Evolutionary conservation across 92 coral and sea anemone genomes (phyloP).

Genomic region (Porites lobata): DNA sequence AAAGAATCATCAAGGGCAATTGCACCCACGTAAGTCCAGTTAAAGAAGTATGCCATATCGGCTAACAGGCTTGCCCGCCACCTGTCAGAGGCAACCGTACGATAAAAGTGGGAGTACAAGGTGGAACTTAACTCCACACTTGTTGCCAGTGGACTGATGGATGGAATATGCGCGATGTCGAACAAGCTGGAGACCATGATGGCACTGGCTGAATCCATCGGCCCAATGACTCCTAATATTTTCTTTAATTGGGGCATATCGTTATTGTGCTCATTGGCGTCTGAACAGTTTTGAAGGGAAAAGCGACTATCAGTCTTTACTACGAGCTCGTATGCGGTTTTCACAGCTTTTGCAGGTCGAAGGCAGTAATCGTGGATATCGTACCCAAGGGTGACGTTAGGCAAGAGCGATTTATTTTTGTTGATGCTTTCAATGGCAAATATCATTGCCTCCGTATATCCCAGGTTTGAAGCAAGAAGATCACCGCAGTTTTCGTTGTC

Average conservation of each 20-base stretch:
- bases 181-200: conserved; percentile 67
- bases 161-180: conserved; percentile 70
- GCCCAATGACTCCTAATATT: conserved; percentile 73
- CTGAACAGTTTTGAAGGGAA: conserved; percentile 11
- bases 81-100: conserved; percentile 86
- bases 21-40: conserved; percentile 84
- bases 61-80: conserved; percentile 84
- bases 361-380: conserved; percentile 27
- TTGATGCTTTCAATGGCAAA: conserved; percentile 42
- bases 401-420: background rate
- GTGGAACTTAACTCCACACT: conserved; percentile 77
- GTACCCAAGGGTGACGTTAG: conserved; percentile 29
- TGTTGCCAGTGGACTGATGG: conserved; percentile 76
- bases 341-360: conserved; percentile 15
- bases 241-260: background rate
- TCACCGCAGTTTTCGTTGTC: conserved; percentile 1
- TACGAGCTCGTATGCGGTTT: conserved; percentile 18
- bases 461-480: conserved; percentile 3
- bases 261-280: background rate
- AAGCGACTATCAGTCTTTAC: conserved; percentile 33
- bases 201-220: conserved; percentile 70
- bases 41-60: conserved; percentile 72
- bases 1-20: conserved; percentile 85
- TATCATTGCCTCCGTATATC: conserved; percentile 30
- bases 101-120: conserved; percentile 69